Base-by-base conservation (phyloP, 2,113 vertebrate genomes). In the Ornithorhynchus anatinus region DNA sequence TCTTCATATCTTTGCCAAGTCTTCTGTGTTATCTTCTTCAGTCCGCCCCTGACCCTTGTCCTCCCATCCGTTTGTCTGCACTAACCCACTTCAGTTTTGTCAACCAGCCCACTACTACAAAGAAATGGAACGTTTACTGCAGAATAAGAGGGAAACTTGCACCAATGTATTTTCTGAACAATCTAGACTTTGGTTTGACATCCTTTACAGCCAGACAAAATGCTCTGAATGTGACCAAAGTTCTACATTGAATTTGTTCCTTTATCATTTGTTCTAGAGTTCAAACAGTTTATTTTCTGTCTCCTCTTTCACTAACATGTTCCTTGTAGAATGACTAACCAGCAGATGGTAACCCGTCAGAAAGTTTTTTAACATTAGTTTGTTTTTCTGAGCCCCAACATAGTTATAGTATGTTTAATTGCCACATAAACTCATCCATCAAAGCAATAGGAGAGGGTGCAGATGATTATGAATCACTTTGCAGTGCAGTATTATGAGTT, bases 391-490 rank as follows among this genome's bases (percentile, higher is more conserved):
- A n/a, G 27, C 43, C 60, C 33, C 33, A 37, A 5, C 44, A 13
- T 76, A 38, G 67, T 82, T 82, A 51, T 58, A 74, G 27, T 27
- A 42, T 13, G 78, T 80, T 69, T 61, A 77, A 88, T 78, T 72
- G 77, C 76, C 35, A 53, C 61, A 33, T 65, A 33, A 81, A 56
- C 38, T 52, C 63, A 23, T 9, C 27, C 71, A 54, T 81, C 57
- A 81, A 80, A 80, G 69, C 71, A 81, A 57, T 63, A 62, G 60
- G 37, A 65, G 36, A 63, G 73, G 65, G 57, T n/a, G n/a, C n/a
- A n/a, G n/a, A n/a, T n/a, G n/a, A n/a, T n/a, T n/a, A n/a, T n/a
- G n/a, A n/a, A n/a, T n/a, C n/a, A n/a, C n/a, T n/a, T n/a, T n/a
- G n/a, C n/a, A n/a, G n/a, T n/a, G n/a, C n/a, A n/a, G n/a, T n/a